These are phyloP conservation scores for Tautogolabrus adspersus DNA, from an alignment of 2,113 vertebrate genomes.

Conservation along the genomic window DNA sequence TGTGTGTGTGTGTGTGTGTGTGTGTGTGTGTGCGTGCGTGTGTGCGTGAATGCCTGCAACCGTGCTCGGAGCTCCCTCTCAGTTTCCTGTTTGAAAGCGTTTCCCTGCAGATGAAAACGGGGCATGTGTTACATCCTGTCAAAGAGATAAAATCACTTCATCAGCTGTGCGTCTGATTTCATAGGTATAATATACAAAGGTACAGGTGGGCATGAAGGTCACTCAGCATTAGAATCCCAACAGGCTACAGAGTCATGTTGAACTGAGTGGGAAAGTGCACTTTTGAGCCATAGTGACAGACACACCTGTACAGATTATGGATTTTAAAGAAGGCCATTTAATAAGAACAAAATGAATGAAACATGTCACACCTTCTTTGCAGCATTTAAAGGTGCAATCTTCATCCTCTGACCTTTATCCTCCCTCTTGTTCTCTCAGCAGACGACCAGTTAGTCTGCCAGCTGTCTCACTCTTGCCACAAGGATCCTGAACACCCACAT, in stretches of 20 bases:
- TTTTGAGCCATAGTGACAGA: too few relatives aligned
- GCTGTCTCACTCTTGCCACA: slow-evolving; percentile 10
- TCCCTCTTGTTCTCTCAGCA: neutral
- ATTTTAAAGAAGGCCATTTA: too few relatives aligned
- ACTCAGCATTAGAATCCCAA: too few relatives aligned
- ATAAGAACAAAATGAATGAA: neutral
- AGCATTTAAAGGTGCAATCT: neutral
- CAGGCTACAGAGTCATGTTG: too few relatives aligned
- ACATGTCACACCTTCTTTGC: neutral
- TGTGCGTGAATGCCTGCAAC: slow-evolving; percentile 54
- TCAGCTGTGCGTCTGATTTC: neutral
- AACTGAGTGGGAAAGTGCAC: too few relatives aligned
- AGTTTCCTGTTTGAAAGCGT: slow-evolving; percentile 69
- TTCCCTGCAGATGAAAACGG: slow-evolving; percentile 33
- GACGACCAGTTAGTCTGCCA: neutral
- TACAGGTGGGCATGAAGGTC: too few relatives aligned
- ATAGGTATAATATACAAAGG: too few relatives aligned
- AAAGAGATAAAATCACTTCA: neutral
- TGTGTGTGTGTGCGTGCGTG: slow-evolving; percentile 40
- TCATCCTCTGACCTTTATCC: slow-evolving; percentile 51
- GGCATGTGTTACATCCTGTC: slow-evolving; percentile 39
- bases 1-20: slow-evolving; percentile 41
- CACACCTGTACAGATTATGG: too few relatives aligned
- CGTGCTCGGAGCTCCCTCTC: slow-evolving; percentile 63
- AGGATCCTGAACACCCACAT: slow-evolving; percentile 44